Evolutionary conservation across 2,888 invertebrate species (phyloP), one percentile per base, ranked within the genome.

Genomic region (Furcula furcula): DNA sequence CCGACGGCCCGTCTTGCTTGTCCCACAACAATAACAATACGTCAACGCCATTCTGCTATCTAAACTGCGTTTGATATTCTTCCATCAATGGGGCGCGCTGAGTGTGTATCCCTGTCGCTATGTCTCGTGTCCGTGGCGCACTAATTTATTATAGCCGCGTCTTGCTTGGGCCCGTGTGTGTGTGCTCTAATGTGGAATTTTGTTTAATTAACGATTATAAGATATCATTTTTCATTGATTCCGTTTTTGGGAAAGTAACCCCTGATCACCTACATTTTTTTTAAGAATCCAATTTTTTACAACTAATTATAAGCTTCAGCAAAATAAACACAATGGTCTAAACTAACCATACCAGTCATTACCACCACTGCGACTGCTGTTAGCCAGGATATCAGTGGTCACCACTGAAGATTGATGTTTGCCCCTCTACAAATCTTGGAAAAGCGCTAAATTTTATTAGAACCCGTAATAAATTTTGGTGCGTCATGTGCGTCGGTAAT

Each of bases 11-110:
- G 18, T 28, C 28, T 14, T 7, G 28, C 28, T 28, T 28, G 28
- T 28, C 28, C 28, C 15, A 18, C 18, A 59, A 72, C 75, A 69
- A 83, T 83, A 82, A 85, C 81, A 78, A 85, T 85, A 78, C 77
- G 82, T 86, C 86, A 85, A 76, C 75, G 86, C 77, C 87, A 80
- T 49, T 46, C 40, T 65, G 65, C 76, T 88, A 88, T 88, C 88
- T 87, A 85, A 88, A 88, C 75, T 83, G 76, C 71, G 74, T 83
- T 82, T 84, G 86, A 83, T 83, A 84, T 76, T 83, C 79, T 80
- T 86, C 87, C 86, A 87, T 89, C 89, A 89, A 86, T 85, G 85
- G 76, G 67, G 50, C 58, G 55, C 18, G 16, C 64, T 69, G 77
- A 84, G 83, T 84, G 86, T 76, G 72, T 67, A 80, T 77, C 79